Evolutionary conservation across 1,140 invertebrate genomes (phyloP).

Genomic region (Drosophila guanche): DNA sequence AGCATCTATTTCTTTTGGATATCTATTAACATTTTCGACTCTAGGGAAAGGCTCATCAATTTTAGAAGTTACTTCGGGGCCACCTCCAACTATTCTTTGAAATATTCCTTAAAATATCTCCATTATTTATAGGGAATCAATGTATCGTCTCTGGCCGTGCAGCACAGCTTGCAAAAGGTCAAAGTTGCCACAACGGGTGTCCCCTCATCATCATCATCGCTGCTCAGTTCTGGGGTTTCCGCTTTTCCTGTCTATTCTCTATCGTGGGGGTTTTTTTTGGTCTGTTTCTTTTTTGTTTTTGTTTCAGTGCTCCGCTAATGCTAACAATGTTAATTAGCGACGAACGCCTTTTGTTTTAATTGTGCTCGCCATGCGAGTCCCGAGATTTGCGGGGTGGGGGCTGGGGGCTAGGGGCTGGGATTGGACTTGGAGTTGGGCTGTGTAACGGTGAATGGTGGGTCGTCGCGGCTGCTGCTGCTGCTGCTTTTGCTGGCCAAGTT

Average conservation of each 20-base stretch:
- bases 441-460: constrained; percentile 15
- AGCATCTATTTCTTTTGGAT: too few relatives aligned
- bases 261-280: neutral
- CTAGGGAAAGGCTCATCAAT: too few relatives aligned
- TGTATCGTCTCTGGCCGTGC: constrained; percentile 1
- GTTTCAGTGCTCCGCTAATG: constrained; percentile 26
- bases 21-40: too few relatives aligned
- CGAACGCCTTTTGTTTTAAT: constrained; percentile 56
- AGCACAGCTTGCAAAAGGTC: constrained; percentile 20
- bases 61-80: too few relatives aligned
- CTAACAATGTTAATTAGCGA: constrained; percentile 68
- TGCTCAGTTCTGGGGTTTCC: constrained; percentile 10
- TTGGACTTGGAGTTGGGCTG: neutral
- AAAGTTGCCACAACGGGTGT: constrained; percentile 21
- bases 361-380: constrained; percentile 21
- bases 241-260: neutral
- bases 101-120: too few relatives aligned
- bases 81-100: too few relatives aligned
- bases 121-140: constrained; percentile 19
- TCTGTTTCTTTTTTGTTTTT: constrained; percentile 12
- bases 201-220: neutral
- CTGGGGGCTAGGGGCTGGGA: neutral
- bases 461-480: constrained; percentile 18
- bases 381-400: constrained; percentile 32
- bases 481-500: constrained; percentile 46